phyloP scores from a whole-genome alignment of 2,888 invertebrate genomes.

The Cyclophora albipunctata region DNA sequence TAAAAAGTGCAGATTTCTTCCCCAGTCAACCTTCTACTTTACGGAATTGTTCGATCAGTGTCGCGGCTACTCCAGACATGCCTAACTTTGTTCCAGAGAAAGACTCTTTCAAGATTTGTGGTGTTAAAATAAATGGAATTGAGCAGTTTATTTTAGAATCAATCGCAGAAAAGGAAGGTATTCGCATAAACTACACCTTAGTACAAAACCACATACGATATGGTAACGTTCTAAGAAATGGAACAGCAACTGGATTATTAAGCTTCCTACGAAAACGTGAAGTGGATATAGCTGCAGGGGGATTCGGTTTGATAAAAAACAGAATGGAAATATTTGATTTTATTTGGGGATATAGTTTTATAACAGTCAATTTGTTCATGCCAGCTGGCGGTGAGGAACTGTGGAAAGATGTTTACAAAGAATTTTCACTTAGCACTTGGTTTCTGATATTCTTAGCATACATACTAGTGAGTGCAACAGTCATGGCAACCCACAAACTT shows the following conservation, averaged over 20 bases:
- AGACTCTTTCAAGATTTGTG: constrained; percentile 25
- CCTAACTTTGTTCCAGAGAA: constrained; percentile 32
- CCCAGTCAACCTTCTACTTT: constrained; percentile 17
- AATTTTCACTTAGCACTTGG: constrained; percentile 39
- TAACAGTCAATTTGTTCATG: constrained; percentile 30
- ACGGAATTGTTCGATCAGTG: constrained; percentile 34
- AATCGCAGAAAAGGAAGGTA: constrained; percentile 29
- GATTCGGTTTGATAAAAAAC: constrained; percentile 37
- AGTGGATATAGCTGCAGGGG: constrained; percentile 39
- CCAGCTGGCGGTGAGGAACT: constrained; percentile 26
- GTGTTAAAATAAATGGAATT: constrained; percentile 28
- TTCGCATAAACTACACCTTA: constrained; percentile 18
- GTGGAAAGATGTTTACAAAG: constrained; percentile 42
- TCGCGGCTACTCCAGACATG: constrained; percentile 31
- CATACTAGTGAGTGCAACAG: constrained; percentile 20
- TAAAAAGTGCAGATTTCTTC: constrained; percentile 18
- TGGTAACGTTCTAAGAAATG: constrained; percentile 38
- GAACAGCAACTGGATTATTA: constrained; percentile 38
- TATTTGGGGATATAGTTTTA: constrained; percentile 41
- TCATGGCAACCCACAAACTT: constrained; percentile 13
- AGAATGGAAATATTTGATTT: constrained; percentile 41
- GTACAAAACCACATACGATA: no score
- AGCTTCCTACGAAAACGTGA: constrained; percentile 27
- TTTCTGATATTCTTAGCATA: constrained; percentile 32
- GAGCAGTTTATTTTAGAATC: constrained; percentile 43